Percentiles rank a stretch among this genome's conserved stretches.
Conservation (phyloP, 2,113 vertebrate species). For the Tetraodon nigroviridis region DNA sequence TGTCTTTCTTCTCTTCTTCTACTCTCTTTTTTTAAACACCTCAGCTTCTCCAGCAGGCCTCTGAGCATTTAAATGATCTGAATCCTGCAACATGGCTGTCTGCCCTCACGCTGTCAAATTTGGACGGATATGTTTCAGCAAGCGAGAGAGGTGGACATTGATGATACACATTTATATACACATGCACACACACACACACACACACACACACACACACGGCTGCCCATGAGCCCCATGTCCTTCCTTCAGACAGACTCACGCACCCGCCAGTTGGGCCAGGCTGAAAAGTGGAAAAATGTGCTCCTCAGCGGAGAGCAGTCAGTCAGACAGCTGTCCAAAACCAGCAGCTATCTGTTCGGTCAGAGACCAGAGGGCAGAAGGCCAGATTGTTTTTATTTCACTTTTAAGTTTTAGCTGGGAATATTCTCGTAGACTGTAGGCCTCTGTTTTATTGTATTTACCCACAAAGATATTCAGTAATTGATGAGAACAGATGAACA, state of each 20-base stretch:
- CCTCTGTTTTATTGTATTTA: slow-evolving; percentile 1
- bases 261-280: slow-evolving; percentile 56
- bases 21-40: slow-evolving; percentile 48
- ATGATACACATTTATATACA: slow-evolving; percentile 43
- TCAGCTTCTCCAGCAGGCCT: slow-evolving; percentile 64
- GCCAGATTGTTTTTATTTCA: slow-evolving; percentile 59
- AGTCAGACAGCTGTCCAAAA: slow-evolving; percentile 70
- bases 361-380: slow-evolving; percentile 63
- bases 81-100: slow-evolving; percentile 71
- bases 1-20: slow-evolving; percentile 33
- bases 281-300: slow-evolving; percentile 68
- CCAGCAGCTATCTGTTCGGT: slow-evolving; percentile 60
- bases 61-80: slow-evolving; percentile 74
- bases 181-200: slow-evolving; percentile 18
- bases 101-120: slow-evolving; percentile 70
- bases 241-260: slow-evolving; percentile 64
- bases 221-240: slow-evolving; percentile 54
- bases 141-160: slow-evolving; percentile 67
- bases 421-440: slow-evolving; percentile 35
- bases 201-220: slow-evolving; percentile 31
- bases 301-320: slow-evolving; percentile 71
- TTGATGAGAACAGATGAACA: background rate
- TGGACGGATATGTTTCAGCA: slow-evolving; percentile 73
- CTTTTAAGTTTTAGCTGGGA: slow-evolving; percentile 51
- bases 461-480: no score